Evolutionary conservation across 2,797 vertebrate species (phyloP).

Genomic region (Gambusia yucatana): DNA sequence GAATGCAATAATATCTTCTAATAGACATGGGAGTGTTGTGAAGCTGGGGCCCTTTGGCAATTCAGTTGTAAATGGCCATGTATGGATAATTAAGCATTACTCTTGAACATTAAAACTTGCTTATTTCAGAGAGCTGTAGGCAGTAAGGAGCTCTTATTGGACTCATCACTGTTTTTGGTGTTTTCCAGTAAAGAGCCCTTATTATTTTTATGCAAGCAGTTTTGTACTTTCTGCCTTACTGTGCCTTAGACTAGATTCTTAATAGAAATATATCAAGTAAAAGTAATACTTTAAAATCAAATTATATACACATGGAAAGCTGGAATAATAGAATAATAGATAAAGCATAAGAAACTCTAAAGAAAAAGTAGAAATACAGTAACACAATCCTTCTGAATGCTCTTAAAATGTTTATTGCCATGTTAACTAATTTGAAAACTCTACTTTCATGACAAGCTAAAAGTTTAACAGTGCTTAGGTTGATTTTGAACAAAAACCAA

Average conservation of each 20-base stretch:
- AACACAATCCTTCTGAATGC: neutral
- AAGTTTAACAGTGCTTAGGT: neutral
- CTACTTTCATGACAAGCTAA: neutral
- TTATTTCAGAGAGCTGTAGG: slow-evolving; percentile 83
- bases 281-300: neutral
- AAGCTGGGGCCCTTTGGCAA: slow-evolving; percentile 87
- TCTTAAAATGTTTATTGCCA: neutral
- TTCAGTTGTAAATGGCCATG: slow-evolving; percentile 92
- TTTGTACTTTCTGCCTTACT: slow-evolving; percentile 52
- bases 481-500: slow-evolving; percentile 14
- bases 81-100: slow-evolving; percentile 88
- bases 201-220: slow-evolving; percentile 53
- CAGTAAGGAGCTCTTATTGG: slow-evolving; percentile 70
- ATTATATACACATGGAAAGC: neutral
- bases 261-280: neutral
- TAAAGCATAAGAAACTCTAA: neutral
- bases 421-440: neutral
- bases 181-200: slow-evolving; percentile 62
- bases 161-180: slow-evolving; percentile 63
- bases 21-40: slow-evolving; percentile 87
- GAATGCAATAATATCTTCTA: slow-evolving; percentile 93
- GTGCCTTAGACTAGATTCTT: slow-evolving; percentile 40
- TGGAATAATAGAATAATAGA: neutral
- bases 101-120: slow-evolving; percentile 88
- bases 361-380: neutral